Evolutionary conservation across 2,888 invertebrate genomes (phyloP).

Genomic region (Drosophila conformis): DNA sequence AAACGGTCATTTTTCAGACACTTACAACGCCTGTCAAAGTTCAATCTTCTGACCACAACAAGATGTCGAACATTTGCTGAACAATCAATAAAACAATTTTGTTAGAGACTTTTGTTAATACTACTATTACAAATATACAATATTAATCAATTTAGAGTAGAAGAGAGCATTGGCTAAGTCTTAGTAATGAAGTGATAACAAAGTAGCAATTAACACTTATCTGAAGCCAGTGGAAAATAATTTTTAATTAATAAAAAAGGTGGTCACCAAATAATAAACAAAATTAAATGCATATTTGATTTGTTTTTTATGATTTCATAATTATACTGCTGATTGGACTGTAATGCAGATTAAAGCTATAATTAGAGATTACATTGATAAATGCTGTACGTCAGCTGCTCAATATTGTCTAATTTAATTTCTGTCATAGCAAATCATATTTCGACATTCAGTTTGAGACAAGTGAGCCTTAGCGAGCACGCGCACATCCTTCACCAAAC

Average conservation of each 20-base stretch:
- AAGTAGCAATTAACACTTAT: not conserved
- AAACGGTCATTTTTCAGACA: constrained; percentile 5
- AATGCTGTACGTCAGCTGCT: not conserved
- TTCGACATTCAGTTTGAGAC: not conserved
- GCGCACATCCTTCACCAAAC: not conserved
- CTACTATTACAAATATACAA: not conserved
- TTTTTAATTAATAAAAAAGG: not conserved
- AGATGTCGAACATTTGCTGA: not conserved
- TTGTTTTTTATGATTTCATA: not conserved
- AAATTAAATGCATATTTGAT: not conserved
- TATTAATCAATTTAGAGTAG: not conserved
- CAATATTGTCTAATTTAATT: not conserved
- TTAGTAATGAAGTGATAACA: not conserved
- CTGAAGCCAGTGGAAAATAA: not conserved
- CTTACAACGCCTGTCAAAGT: constrained; percentile 6
- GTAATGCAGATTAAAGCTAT: not conserved
- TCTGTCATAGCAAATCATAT: not conserved
- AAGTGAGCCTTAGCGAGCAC: not conserved
- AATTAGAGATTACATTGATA: not conserved
- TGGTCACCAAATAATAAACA: not conserved
- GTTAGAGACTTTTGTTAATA: not conserved
- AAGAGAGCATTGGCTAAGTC: not conserved
- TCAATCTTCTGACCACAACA: constrained; percentile 1
- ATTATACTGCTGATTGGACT: not conserved
- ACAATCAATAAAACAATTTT: not conserved